phyloP scores from a whole-genome alignment of 2,888 invertebrate species.

The Galerucella nymphaeae region DNA sequence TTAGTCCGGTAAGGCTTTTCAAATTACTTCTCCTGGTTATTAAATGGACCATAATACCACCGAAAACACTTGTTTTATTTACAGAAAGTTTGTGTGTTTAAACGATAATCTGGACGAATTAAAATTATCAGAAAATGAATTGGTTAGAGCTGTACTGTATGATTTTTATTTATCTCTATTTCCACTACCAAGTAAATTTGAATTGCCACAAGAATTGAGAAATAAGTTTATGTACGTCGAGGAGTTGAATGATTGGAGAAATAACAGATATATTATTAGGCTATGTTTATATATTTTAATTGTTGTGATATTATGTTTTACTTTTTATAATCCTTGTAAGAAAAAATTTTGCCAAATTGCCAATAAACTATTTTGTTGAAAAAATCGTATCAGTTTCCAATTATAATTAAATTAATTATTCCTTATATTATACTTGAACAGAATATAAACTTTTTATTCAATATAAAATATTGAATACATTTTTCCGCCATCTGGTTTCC shows the following conservation, averaged over 20 bases:
- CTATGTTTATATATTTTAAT: constrained; percentile 48
- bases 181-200: constrained; percentile 78
- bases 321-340: constrained; percentile 54
- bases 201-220: constrained; percentile 75
- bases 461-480: too few relatives aligned
- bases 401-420: too few relatives aligned
- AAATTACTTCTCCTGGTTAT: too few relatives aligned
- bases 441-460: too few relatives aligned
- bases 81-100: constrained; percentile 82
- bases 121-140: constrained; percentile 72
- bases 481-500: neutral
- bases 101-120: constrained; percentile 81
- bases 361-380: constrained; percentile 53
- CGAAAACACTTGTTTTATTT: constrained; percentile 50
- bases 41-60: too few relatives aligned
- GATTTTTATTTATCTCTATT: constrained; percentile 82
- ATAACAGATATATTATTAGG: constrained; percentile 62
- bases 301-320: constrained; percentile 41
- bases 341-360: constrained; percentile 52
- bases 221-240: constrained; percentile 74
- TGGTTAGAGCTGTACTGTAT: constrained; percentile 75
- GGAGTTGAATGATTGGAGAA: constrained; percentile 70
- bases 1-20: too few relatives aligned
- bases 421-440: too few relatives aligned
- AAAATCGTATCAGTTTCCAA: neutral